phyloP scores from a whole-genome alignment of 2,113 vertebrate genomes.

The Caretta caretta region DNA sequence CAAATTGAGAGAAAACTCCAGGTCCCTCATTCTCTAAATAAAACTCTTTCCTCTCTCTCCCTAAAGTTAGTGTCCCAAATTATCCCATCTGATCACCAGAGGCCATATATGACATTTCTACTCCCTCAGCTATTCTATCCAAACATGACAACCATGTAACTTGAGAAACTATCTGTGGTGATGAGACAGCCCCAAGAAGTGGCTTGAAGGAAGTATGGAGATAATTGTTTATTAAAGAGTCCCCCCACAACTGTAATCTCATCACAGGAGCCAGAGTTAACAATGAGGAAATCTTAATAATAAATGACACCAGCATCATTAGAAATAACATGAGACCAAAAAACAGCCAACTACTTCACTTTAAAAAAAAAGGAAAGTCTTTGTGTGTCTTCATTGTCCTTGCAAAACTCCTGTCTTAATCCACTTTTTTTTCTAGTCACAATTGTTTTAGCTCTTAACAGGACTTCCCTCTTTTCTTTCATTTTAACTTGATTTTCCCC shows the following conservation, averaged over 20 bases:
- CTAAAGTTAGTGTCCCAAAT: neutral
- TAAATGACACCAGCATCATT: neutral
- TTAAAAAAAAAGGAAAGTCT: neutral
- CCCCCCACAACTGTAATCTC: neutral
- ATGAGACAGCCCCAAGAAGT: neutral
- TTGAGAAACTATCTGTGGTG: neutral
- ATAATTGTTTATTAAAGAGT: neutral
- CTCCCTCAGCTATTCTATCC: no score
- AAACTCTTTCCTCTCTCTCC: neutral
- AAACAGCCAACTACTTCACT: neutral
- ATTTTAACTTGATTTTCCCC: conserved; percentile 74
- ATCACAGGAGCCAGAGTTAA: neutral
- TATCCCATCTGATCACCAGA: neutral
- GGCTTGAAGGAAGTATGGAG: no score
- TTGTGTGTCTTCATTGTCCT: conserved; percentile 18
- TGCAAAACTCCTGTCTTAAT: conserved; percentile 64
- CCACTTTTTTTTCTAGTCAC: conserved; percentile 41
- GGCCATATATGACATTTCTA: neutral
- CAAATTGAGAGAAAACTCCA: neutral
- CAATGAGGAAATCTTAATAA: neutral
- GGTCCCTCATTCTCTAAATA: neutral
- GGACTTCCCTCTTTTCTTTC: conserved; percentile 59
- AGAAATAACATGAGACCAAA: neutral
- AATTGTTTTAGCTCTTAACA: conserved; percentile 64
- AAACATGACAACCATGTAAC: no score